Percentiles rank a stretch among this genome's conserved stretches.
Evolutionary conservation across 2,797 vertebrate species (phyloP).

Genomic region (Phrynocephalus vlangalii): DNA sequence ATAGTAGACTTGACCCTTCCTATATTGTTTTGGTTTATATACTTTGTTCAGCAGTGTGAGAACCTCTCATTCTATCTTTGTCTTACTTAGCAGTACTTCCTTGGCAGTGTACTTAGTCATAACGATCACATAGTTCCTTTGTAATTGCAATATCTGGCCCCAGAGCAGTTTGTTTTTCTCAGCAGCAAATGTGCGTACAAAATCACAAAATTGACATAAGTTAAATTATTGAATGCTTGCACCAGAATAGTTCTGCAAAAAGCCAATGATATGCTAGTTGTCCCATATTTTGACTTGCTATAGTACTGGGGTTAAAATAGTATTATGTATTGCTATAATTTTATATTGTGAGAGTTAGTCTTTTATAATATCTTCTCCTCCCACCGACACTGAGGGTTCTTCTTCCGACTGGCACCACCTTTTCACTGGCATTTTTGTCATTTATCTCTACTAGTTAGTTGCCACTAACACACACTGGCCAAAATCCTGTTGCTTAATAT

Average conservation of each 20-base stretch:
- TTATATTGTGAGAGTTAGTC: no score
- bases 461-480: no score
- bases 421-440: neutral
- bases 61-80: neutral
- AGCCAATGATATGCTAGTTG: neutral
- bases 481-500: no score
- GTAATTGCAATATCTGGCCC: neutral
- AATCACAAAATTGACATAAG: neutral
- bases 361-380: neutral
- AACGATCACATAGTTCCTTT: neutral
- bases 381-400: neutral
- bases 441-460: no score
- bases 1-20: neutral
- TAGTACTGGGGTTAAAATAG: no score
- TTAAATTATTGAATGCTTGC: neutral
- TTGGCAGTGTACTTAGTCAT: neutral
- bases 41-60: neutral
- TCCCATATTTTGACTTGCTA: neutral
- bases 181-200: neutral
- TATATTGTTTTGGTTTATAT: neutral
- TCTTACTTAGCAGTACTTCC: neutral
- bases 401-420: neutral
- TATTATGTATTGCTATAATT: neutral
- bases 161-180: conserved; percentile 7
- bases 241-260: neutral